A percentile compares a stretch with the other conserved stretches of the same genome.
Evolutionary conservation across 2,888 invertebrate species (phyloP).

Genomic region (Cephus pygmeus): DNA sequence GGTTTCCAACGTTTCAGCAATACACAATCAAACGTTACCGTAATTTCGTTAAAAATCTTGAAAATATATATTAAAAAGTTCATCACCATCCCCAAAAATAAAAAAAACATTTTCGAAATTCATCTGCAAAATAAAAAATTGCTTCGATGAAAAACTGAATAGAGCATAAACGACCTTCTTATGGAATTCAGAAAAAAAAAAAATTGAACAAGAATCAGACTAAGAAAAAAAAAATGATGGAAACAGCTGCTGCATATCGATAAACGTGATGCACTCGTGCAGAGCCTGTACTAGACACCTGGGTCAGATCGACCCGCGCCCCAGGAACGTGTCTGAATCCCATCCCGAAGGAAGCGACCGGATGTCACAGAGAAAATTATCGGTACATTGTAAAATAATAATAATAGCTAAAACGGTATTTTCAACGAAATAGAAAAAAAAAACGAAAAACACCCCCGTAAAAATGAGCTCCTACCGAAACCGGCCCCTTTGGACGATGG

Average conservation of each 20-base stretch:
- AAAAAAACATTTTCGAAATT: background rate
- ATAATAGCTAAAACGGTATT: background rate
- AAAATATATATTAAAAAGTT: background rate
- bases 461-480: background rate
- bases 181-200: background rate
- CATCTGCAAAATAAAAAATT: background rate
- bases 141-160: background rate
- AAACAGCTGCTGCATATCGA: conserved; percentile 20
- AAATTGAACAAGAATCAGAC: background rate
- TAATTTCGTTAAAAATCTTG: background rate
- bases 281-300: background rate
- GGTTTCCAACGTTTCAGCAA: background rate
- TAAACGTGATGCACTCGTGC: conserved; percentile 3
- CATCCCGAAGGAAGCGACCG: background rate
- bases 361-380: background rate
- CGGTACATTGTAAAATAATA: background rate
- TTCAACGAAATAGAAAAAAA: background rate
- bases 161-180: background rate
- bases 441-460: background rate
- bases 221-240: background rate
- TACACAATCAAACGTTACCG: background rate
- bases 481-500: background rate
- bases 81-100: background rate
- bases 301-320: background rate
- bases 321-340: background rate